Base-by-base conservation (phyloP, 2,888 invertebrate species). In the Limnephilus auricula region DNA sequence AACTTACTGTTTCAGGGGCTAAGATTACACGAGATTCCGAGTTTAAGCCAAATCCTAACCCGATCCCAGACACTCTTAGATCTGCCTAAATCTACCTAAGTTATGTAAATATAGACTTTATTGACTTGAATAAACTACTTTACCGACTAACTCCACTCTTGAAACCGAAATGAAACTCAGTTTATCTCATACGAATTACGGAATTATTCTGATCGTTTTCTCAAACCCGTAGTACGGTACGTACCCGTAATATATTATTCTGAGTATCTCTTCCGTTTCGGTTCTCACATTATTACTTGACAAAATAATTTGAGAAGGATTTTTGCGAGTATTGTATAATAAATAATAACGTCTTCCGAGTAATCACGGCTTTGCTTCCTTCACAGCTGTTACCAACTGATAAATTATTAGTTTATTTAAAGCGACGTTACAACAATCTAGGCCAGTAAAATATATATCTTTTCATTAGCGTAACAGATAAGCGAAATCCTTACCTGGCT, bases 1-100 rank as follows among this genome's bases (percentile, higher is more conserved):
- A 79, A 83, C 90, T 82, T 89, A 89, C 80, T 65, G 65, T 65
- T n/a, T 65, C 65, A 65, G 65, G 25, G 65, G 65, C 32, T 37
- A 80, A 80, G 80, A 31, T 80, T 80, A 80, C 31, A 31, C 18
- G 80, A 80, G 32, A 80, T 65, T 31, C 80, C 31, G 31, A 80
- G 80, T 32, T 80, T 31, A 80, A 13, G 80, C 32, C 65, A 80
- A 80, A 80, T 80, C 80, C 80, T 15, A 80, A 32, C 32, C 32
- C 31, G 32, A 80, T 32, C 80, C 31, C 32, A 80, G 80, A 80
- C 80, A 18, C 32, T 31, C 31, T 80, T 80, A 80, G 31, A 80
- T 80, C 80, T 80, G 30, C 32, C n/a, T 31, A 32, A 80, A 80
- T 80, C 31, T 32, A 32, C 31, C 31, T 80, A 31, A 32, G 34